phyloP scores from a whole-genome alignment of 2,888 invertebrate species.

The Odontocerum albicorne region DNA sequence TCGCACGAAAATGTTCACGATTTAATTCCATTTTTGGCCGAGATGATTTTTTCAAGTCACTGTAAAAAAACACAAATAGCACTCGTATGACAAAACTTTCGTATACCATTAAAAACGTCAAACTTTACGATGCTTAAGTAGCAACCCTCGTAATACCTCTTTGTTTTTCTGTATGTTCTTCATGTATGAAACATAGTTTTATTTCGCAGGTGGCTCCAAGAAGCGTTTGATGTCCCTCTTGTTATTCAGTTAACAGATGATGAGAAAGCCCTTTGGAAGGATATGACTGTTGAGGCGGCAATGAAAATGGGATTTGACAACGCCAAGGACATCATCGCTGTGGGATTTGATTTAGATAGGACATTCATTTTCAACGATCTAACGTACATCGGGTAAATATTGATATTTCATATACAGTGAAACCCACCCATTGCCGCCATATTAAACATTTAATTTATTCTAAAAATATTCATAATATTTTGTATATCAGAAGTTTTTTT shows the following conservation, averaged over 20 bases:
- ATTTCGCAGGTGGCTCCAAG: constrained; percentile 84
- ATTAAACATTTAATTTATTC: too few species aligned
- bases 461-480: too few species aligned
- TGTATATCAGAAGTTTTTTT: too few species aligned
- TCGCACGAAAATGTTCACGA: too few species aligned
- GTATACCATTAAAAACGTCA: too few species aligned
- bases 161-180: not conserved
- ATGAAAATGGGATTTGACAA: constrained; percentile 85
- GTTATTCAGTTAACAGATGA: constrained; percentile 98
- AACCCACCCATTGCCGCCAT: too few species aligned
- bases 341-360: constrained; percentile 90
- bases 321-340: constrained; percentile 96
- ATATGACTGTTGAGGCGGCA: constrained; percentile 86
- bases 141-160: not conserved
- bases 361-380: constrained; percentile 97
- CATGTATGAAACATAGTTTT: not conserved
- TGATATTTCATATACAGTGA: too few species aligned
- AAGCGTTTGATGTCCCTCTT: constrained; percentile 92
- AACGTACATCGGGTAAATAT: constrained; percentile 86
- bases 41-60: too few species aligned
- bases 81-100: too few species aligned
- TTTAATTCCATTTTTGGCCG: too few species aligned
- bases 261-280: constrained; percentile 97
- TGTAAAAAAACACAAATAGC: too few species aligned
- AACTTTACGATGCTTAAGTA: not conserved